Evolutionary conservation across 1,140 invertebrate genomes (phyloP), one percentile per base, ranked within the genome.

Genomic region (Wiebesia pumilae): DNA sequence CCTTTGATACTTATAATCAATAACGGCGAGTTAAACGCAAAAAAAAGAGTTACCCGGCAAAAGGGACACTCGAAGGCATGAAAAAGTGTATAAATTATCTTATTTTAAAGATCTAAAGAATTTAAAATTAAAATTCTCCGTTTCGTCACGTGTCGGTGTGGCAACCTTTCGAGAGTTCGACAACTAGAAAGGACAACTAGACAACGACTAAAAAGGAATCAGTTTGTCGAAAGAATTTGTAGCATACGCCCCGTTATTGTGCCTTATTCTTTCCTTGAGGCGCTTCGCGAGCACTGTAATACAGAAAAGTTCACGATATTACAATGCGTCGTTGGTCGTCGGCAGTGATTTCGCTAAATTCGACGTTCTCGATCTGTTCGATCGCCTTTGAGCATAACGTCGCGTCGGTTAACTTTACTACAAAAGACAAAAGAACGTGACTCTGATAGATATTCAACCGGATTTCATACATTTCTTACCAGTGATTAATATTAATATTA

Each of bases 31-130:
- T 43, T 27, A 75, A 75, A 24, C 30, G 40, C n/a, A 38, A 14
- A 16, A 43, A 43, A 43, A n/a, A 75, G 43, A 43, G 30, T 43
- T 4, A 16, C 9, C 21, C 3, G n/a, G 35, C 14, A 38, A 3
- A 40, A 73, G 40, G 24, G 12, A 40, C 40, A 27, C 14, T 73
- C 19, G 35, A 40, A 40, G 69, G 43, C 38, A 38, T 71, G 7
- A 38, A 71, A 71, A 71, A 38, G 21, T 71, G 35, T 75, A 75
- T 75, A n/a, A 75, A 75, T 75, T 75, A 75, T 75, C 71, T 75
- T n/a, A 43, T 75, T 43, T 35, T 43, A 43, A 75, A 75, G 71
- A 75, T 75, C 71, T 75, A 40, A 12, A 43, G 71, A 75, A 43
- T 75, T 40, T 75, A n/a, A 75, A 75, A 43, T 75, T 75, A 43